phyloP scores from a whole-genome alignment of 2,113 vertebrate genomes.

The Nyctereutes procyonoides region DNA sequence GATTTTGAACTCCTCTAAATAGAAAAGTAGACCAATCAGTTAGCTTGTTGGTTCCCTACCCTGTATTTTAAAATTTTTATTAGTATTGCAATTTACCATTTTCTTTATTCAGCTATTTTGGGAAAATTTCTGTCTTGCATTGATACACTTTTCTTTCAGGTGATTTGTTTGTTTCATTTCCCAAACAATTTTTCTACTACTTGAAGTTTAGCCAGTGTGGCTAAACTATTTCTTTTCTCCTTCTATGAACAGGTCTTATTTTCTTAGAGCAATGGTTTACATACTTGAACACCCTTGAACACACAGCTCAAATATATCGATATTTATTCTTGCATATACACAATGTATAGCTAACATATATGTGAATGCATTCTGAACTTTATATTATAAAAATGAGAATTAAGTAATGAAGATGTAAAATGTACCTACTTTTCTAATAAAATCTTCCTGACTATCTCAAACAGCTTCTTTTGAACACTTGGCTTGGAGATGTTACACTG shows the following conservation, averaged over 20 bases:
- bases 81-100: conserved; percentile 37
- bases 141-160: conserved; percentile 42
- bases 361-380: background rate
- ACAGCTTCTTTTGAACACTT: background rate
- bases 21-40: conserved; percentile 32
- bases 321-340: background rate
- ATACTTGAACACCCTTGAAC: background rate
- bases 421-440: background rate
- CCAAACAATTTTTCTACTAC: conserved; percentile 1
- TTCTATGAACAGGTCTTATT: background rate
- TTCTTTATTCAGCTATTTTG: conserved; percentile 41
- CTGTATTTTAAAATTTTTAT: conserved; percentile 21
- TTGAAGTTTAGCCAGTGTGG: background rate
- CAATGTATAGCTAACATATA: background rate
- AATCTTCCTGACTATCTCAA: background rate
- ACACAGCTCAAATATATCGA: background rate
- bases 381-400: background rate
- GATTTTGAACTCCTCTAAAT: conserved; percentile 48
- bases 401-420: conserved; percentile 4
- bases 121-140: background rate
- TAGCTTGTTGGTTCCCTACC: conserved; percentile 26
- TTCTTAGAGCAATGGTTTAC: background rate
- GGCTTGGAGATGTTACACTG: background rate
- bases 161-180: background rate
- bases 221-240: background rate